A percentile compares a stretch with the other conserved stretches of the same genome.
Evolutionary conservation across 2,888 invertebrate genomes (phyloP).

Genomic region (Copidosoma aretas): DNA sequence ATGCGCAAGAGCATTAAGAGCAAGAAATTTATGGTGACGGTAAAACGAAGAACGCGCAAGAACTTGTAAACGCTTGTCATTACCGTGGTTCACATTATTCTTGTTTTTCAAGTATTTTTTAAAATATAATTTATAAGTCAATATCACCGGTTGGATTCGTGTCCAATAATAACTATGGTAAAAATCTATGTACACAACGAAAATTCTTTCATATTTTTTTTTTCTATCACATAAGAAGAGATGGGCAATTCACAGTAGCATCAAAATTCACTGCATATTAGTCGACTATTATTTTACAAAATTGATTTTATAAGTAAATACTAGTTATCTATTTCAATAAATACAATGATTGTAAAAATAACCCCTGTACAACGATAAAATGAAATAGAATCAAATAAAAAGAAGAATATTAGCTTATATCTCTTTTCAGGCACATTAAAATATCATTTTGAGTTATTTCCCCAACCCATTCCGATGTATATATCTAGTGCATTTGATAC

Average conservation of each 20-base stretch:
- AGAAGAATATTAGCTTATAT: too few relatives aligned
- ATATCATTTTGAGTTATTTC: not conserved
- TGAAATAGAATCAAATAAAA: too few relatives aligned
- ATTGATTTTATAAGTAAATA: conserved; percentile 8
- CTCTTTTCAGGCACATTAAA: too few relatives aligned
- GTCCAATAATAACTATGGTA: conserved; percentile 48
- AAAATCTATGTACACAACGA: conserved; percentile 42
- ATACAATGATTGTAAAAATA: too few relatives aligned
- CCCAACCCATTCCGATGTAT: conserved; percentile 3
- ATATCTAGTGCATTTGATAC: not conserved
- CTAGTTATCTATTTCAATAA: too few relatives aligned
- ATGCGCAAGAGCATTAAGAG: conserved; percentile 22
- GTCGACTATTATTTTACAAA: conserved; percentile 20
- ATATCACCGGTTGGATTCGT: conserved; percentile 36
- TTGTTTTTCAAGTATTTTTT: conserved; percentile 21
- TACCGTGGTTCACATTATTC: conserved; percentile 15
- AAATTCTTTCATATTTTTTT: conserved; percentile 14
- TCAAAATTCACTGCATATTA: conserved; percentile 11
- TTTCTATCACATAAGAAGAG: conserved; percentile 25
- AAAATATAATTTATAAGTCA: conserved; percentile 23
- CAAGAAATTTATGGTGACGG: conserved; percentile 7
- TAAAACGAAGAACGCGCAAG: conserved; percentile 18
- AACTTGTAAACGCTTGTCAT: conserved; percentile 18
- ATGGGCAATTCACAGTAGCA: conserved; percentile 20
- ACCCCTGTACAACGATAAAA: too few relatives aligned